Base-by-base conservation (phyloP, 2,113 vertebrate genomes). In the Takifugu flavidus region DNA sequence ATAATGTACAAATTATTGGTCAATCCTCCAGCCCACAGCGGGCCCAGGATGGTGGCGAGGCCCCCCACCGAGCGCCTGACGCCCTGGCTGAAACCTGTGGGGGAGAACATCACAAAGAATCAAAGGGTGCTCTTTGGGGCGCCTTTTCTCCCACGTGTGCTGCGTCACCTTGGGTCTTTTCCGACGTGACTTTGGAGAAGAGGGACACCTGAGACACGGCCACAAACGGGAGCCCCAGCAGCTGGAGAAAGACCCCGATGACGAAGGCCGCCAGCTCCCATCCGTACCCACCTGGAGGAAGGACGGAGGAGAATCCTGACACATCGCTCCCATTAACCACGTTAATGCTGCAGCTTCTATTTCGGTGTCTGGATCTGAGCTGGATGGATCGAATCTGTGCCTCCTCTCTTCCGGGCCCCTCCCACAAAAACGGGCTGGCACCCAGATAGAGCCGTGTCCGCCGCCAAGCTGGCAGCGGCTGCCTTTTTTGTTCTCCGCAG, bases 171-270 rank as follows among this genome's bases (percentile, higher is more conserved):
- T 94, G 93, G 10, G 91, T 93, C 77, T 89, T 92, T 74, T 91
- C 92, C 3, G 92, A 87, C 1, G 92, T 94, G 66, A 93, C 87
- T 87, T 94, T 94, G 59, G 93, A 94, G 75, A 93, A 94, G 46
- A 94, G 91, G 27, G 93, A 93, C 80, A 93, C 92, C 85, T 93
- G 92, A 72, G 92, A 91, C 62, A 93, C 92, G 0, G 92, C 90
- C 15, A 93, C 91, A 1, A 94, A 93, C 28, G 93, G 92, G 62
- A 94, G 90, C 8, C 92, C 93, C 71, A 94, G 86, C 77, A 94
- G 88, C 86, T 94, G 92, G 68, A 94, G 87, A 75, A 93, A 93
- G 56, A 94, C 91, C 4, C 91, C 92, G 2, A 91, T 74, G 66
- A 91, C 78, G 83, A 94, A 92, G 66, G 86, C 86, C 0, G 87